A percentile compares a stretch with the other conserved stretches of the same genome.
Conservation (phyloP, 2,113 vertebrate species). For the Nematolebias whitei region DNA sequence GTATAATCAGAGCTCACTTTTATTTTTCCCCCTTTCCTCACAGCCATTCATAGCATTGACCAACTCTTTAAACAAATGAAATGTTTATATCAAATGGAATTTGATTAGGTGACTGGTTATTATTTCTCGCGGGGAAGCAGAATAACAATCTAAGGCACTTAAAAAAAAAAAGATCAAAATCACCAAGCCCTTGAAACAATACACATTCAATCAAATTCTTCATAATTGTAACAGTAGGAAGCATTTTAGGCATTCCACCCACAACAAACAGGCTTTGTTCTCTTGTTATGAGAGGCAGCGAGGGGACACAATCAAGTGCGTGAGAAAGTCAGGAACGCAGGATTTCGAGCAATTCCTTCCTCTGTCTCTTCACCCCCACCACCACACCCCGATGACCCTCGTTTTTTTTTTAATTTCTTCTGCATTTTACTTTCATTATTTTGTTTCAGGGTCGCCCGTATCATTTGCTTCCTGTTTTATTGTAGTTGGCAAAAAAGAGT, state of each 20-base stretch:
- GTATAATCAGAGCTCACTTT: constrained; percentile 61
- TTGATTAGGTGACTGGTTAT: constrained; percentile 72
- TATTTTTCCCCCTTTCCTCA: constrained; percentile 7
- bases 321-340: constrained; percentile 89
- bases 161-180: constrained; percentile 73
- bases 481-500: constrained; percentile 92
- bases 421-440: constrained; percentile 17
- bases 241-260: constrained; percentile 83
- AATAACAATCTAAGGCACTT: constrained; percentile 67
- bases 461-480: constrained; percentile 91
- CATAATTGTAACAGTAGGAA: constrained; percentile 83
- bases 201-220: constrained; percentile 79
- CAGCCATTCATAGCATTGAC: constrained; percentile 42
- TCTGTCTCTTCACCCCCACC: constrained; percentile 36
- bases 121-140: constrained; percentile 64
- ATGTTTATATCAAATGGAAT: constrained; percentile 74
- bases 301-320: constrained; percentile 82
- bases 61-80: constrained; percentile 61
- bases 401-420: not conserved
- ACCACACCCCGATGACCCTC: not conserved
- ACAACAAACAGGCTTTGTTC: constrained; percentile 87
- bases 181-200: constrained; percentile 79
- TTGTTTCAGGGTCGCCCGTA: constrained; percentile 88
- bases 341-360: constrained; percentile 86
- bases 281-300: constrained; percentile 75